These are phyloP conservation scores for Eupithecia dodoneata DNA, from an alignment of 2,888 invertebrate species.

Conservation along the genomic window DNA sequence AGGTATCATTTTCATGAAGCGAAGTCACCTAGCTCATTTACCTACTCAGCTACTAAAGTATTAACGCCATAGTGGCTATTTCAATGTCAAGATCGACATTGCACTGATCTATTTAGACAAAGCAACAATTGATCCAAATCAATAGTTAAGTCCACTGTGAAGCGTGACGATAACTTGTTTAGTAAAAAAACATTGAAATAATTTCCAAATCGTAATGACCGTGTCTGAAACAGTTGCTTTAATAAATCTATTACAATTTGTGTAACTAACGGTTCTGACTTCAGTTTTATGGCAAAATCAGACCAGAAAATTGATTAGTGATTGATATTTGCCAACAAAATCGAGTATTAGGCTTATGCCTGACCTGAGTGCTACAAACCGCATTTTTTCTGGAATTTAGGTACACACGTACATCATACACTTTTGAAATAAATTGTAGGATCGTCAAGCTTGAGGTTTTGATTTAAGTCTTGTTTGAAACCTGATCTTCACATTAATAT, in stretches of 20 bases:
- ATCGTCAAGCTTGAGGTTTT: not conserved
- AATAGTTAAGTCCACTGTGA: constrained; percentile 21
- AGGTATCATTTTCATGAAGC: not conserved
- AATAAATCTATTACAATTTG: constrained; percentile 52
- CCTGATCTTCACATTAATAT: not conserved
- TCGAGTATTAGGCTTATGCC: not conserved
- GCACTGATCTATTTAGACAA: not conserved
- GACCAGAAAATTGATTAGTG: constrained; percentile 52
- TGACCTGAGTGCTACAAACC: not conserved
- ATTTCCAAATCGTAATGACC: constrained; percentile 46
- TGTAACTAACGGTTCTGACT: constrained; percentile 48
- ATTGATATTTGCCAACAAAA: constrained; percentile 12
- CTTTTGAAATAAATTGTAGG: not conserved
- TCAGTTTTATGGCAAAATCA: constrained; percentile 48
- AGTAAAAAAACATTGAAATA: constrained; percentile 42
- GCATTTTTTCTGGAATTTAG: not conserved
- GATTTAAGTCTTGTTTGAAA: too few relatives aligned
- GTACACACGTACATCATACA: not conserved
- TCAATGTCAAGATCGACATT: constrained; percentile 1
- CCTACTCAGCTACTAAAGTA: not conserved
- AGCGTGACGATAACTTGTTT: constrained; percentile 46
- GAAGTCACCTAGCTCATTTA: not conserved
- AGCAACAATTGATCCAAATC: constrained; percentile 4
- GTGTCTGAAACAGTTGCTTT: constrained; percentile 48
- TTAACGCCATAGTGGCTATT: constrained; percentile 10